These are phyloP conservation scores for Carpatolechia fugitivella DNA, from an alignment of 2,888 invertebrate species.

Conservation along the genomic window DNA sequence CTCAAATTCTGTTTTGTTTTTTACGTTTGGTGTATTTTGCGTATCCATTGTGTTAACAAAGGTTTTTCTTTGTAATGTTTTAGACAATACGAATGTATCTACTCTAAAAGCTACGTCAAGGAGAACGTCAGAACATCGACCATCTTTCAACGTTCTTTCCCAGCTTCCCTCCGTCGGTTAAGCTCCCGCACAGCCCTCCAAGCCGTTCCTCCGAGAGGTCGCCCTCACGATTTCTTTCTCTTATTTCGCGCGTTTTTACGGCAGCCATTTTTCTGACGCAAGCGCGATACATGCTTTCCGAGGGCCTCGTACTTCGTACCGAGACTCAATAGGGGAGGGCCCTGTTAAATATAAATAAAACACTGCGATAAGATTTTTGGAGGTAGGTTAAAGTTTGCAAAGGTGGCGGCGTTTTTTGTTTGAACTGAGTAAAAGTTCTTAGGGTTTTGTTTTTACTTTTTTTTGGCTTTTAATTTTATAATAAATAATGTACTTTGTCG, in stretches of 20 bases:
- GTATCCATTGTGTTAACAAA: too few species aligned
- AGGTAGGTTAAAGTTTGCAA: background rate
- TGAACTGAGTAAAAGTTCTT: background rate
- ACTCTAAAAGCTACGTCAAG: too few species aligned
- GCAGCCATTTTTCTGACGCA: conserved; percentile 73
- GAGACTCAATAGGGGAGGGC: background rate
- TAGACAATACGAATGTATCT: too few species aligned
- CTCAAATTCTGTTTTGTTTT: too few species aligned
- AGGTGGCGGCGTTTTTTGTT: background rate
- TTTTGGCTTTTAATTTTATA: too few species aligned
- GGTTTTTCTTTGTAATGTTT: too few species aligned
- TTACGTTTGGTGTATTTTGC: too few species aligned
- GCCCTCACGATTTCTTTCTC: conserved; percentile 67
- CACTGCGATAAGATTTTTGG: conserved; percentile 4
- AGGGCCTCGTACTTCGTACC: background rate
- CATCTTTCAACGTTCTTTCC: background rate
- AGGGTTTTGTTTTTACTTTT: too few species aligned
- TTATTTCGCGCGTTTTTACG: conserved; percentile 73
- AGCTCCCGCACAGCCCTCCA: conserved; percentile 4
- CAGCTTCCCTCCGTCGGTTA: background rate
- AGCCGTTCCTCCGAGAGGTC: conserved; percentile 32
- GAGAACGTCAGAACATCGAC: too few species aligned
- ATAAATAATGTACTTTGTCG: too few species aligned
- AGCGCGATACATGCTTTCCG: conserved; percentile 52
- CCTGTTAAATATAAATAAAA: conserved; percentile 11